Base-by-base conservation (phyloP, 2,797 vertebrate genomes). In the Anabas testudineus region DNA sequence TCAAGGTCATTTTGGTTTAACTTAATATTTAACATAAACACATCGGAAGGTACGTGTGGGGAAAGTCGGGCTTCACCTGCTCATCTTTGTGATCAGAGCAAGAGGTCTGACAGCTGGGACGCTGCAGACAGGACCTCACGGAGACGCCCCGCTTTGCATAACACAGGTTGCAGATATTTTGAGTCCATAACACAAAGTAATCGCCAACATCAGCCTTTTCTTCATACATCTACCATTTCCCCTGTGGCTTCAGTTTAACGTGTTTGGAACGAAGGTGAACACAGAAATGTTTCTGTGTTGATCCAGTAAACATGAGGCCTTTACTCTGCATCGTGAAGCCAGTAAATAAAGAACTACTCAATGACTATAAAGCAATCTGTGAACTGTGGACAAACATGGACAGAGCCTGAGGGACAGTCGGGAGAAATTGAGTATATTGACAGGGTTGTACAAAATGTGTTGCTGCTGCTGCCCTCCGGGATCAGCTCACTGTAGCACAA, bases 361-460 rank as follows among this genome's bases (percentile, higher is more conserved):
- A 10, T 46, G 19, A 22, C 6, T 42, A 14, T 22, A 88, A 90
- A 89, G 88, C 90, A 90, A 91, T 91, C 87, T 39, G n/a, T 39
- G 74, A 72, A 52, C 36, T 76, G 83, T 86, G 73, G 80, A 62
- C 73, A 85, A 81, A 81, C 30, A 6, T 47, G 57, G 36, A 71
- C 12, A 67, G 48, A 39, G 82, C 88, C 87, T 8, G 82, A 67
- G 88, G 90, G 82, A 64, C 10, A 21, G 21, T 45, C 82, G 66
- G 68, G 62, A 66, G 80, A 74, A 75, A 75, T 70, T 67, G 74
- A 66, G 71, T 62, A 30, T 87, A 88, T 90, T 87, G 89, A 90
- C 74, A 74, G 80, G 45, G 48, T 80, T 82, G 82, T 83, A 59
- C 74, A 74, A 87, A 80, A 87, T 16, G 74, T 89, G 87, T 83